phyloP scores from a whole-genome alignment of 2,888 invertebrate species.

The Odontothrips loti region DNA sequence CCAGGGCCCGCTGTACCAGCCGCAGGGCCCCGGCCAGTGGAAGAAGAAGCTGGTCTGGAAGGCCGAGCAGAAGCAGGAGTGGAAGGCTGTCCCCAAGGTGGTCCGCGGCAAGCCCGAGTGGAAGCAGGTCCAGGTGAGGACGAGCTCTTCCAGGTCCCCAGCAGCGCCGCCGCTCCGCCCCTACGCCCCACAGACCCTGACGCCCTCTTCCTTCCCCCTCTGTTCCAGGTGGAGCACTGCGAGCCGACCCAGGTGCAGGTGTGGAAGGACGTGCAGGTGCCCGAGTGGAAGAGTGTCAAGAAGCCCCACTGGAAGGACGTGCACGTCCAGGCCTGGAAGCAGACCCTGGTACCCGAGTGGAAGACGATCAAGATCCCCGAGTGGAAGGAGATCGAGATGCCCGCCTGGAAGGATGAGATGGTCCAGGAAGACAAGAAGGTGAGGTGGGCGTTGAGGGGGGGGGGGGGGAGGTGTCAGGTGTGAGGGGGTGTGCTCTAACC shows the following conservation, averaged over 20 bases:
- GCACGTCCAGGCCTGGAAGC: slow-evolving; percentile 21
- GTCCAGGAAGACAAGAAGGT: slow-evolving; percentile 21
- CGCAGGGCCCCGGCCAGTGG: slow-evolving; percentile 5
- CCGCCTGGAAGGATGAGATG: slow-evolving; percentile 16
- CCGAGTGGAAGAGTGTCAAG: slow-evolving; percentile 24
- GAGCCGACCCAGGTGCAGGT: slow-evolving; percentile 16
- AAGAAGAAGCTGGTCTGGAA: slow-evolving; percentile 17
- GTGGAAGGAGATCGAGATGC: slow-evolving; percentile 22
- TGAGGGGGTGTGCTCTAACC: too few relatives aligned
- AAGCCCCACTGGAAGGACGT: slow-evolving; percentile 18
- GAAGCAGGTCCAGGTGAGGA: not conserved
- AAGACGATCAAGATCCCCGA: slow-evolving; percentile 20
- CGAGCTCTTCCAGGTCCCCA: not conserved
- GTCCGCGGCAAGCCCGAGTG: slow-evolving; percentile 21
- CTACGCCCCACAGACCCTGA: not conserved
- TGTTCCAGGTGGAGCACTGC: slow-evolving; percentile 3
- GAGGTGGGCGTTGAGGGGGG: not conserved
- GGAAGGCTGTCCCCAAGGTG: slow-evolving; percentile 11
- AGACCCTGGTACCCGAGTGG: slow-evolving; percentile 13
- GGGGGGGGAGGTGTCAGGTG: too few relatives aligned
- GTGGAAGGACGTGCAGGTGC: slow-evolving; percentile 21
- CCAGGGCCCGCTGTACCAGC: slow-evolving; percentile 19
- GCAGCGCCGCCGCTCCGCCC: too few relatives aligned
- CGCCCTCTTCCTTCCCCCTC: not conserved
- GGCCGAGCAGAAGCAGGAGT: slow-evolving; percentile 20